These are phyloP conservation scores for Agapornis roseicollis DNA, from an alignment of 2,113 vertebrate genomes.

Conservation along the genomic window DNA sequence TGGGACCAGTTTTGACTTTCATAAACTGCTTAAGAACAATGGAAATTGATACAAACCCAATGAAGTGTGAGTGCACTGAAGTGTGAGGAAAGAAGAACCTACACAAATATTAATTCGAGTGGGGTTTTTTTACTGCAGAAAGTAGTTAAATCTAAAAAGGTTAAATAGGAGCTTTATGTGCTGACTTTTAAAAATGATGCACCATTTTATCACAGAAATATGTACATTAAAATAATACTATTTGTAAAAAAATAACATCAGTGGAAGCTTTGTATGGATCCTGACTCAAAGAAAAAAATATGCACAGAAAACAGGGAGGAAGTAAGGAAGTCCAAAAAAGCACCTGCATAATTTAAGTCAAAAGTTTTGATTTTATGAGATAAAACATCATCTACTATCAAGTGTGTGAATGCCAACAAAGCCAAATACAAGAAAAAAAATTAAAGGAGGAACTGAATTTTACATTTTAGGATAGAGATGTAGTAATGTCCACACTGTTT, in stretches of 20 bases:
- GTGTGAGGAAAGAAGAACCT: neutral
- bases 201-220: neutral
- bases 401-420: neutral
- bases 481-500: neutral
- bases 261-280: neutral
- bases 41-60: constrained; percentile 12
- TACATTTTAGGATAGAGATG: neutral
- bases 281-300: neutral
- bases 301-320: neutral
- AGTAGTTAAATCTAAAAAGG: neutral
- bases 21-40: neutral
- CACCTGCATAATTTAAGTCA: neutral
- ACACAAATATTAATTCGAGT: neutral
- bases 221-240: neutral
- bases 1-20: constrained; percentile 13
- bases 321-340: neutral
- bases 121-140: neutral
- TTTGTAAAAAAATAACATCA: neutral
- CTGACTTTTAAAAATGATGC: neutral
- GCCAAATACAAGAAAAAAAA: neutral
- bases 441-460: neutral
- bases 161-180: neutral
- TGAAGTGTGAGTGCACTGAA: neutral
- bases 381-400: neutral
- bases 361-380: neutral